Evolutionary conservation across 64 coral and sea anemone genomes (phyloP).

Genomic region (Catalaphyllia jardinei): DNA sequence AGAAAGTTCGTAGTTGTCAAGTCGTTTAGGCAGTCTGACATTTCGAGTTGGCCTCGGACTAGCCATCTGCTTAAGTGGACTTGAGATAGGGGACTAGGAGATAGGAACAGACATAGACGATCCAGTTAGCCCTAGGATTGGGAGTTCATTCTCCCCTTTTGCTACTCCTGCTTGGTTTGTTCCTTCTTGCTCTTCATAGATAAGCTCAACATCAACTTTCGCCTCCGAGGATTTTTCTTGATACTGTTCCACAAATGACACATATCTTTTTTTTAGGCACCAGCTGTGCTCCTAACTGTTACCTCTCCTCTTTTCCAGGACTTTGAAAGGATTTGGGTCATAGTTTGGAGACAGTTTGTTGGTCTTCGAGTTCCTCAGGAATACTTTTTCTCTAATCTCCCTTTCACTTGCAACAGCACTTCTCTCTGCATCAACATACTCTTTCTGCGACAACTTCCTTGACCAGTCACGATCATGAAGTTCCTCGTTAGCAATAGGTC

Average conservation of each 20-base stretch:
- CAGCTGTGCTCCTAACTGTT: too few species aligned
- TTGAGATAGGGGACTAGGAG: not conserved
- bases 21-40: too few species aligned
- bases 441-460: conserved; percentile 22
- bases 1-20: not conserved
- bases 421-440: conserved; percentile 1
- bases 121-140: not conserved
- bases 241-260: too few species aligned
- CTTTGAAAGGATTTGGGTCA: too few species aligned
- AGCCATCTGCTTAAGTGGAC: not conserved
- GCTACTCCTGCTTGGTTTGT: not conserved
- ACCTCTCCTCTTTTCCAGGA: too few species aligned
- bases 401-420: not conserved
- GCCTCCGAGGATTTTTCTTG: too few species aligned
- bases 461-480: too few species aligned
- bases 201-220: too few species aligned
- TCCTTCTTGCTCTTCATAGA: too few species aligned
- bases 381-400: not conserved
- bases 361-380: too few species aligned
- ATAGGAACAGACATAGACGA: not conserved
- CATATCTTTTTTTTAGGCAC: conserved; percentile 9
- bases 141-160: too few species aligned
- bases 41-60: conserved; percentile 8
- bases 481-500: not conserved
- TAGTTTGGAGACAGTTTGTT: too few species aligned